Conservation (phyloP, 2,888 invertebrate genomes). For the Caenorhabditis uteleia region DNA sequence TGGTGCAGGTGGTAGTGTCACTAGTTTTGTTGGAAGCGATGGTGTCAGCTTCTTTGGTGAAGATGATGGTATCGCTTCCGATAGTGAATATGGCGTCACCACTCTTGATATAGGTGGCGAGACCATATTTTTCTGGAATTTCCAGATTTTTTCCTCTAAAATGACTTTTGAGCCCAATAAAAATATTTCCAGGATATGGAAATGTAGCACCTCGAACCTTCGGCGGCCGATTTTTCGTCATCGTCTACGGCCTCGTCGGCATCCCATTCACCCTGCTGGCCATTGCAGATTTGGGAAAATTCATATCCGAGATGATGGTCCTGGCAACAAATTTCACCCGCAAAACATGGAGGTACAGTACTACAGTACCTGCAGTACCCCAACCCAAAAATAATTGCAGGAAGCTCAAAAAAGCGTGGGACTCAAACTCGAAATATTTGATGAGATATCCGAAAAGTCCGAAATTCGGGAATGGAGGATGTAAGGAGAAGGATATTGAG, state of each 20-base stretch:
- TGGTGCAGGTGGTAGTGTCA: too few relatives aligned
- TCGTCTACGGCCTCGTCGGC: constrained; percentile 64
- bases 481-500: constrained; percentile 31
- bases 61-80: too few relatives aligned
- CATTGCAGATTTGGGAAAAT: constrained; percentile 68
- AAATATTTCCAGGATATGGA: constrained; percentile 61
- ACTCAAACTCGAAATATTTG: constrained; percentile 7
- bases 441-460: constrained; percentile 20
- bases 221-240: constrained; percentile 64
- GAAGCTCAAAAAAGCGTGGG: constrained; percentile 17
- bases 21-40: too few relatives aligned
- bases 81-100: too few relatives aligned
- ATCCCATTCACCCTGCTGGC: constrained; percentile 67
- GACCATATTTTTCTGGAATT: too few relatives aligned
- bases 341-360: constrained; percentile 32
- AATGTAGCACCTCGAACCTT: constrained; percentile 66
- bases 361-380: background rate
- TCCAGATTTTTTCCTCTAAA: too few relatives aligned
- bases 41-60: too few relatives aligned
- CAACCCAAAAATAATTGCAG: constrained; percentile 8
- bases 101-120: too few relatives aligned
- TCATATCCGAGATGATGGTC: constrained; percentile 63
- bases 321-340: constrained; percentile 25
- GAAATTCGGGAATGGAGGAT: constrained; percentile 12
- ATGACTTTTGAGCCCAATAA: background rate